Evolutionary conservation across 2,797 vertebrate species (phyloP), one percentile per base, ranked within the genome.

Genomic region (Ficedula albicollis): DNA sequence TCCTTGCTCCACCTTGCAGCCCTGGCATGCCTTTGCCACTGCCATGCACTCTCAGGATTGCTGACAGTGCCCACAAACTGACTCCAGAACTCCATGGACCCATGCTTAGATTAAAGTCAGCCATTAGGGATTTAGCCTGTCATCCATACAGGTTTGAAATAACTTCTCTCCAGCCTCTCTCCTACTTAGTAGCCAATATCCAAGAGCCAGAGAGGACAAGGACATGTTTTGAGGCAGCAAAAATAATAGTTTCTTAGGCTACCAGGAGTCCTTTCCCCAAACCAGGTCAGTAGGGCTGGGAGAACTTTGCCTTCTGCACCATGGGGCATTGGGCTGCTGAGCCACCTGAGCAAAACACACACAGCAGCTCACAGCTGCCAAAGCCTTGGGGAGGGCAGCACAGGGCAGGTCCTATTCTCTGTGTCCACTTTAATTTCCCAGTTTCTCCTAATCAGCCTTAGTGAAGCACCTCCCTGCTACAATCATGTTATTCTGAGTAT

Each of bases 241-340:
- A 76, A 66, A 58, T 25, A 76, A 73, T 26, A 15, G 18, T 23
- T 9, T 80, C 43, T 19, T 25, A 54, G n/a, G 10, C 60, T n/a
- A 54, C 20, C 39, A 32, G 43, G 34, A 48, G 39, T 70, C 10
- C 17, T 83, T 87, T 55, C 23, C 18, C 39, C 79, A 63, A 1
- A 70, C 10, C 15, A 34, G 23, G 16, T 48, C 17, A 55, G 36
- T 2, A 62, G 43, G 11, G 25, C 36, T 55, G 52, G 15, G 4
- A 11, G 8, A 59, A 10, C 43, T 87, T 73, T 5, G 1, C 26
- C 12, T 27, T 51, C 52, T 73, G n/a, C 27, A 26, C 11, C 19
- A 3, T 0, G 0, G 41, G 66, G 17, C 36, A 8, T 7, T 27
- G 19, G 13, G 51, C 6, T 7, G 2, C 59, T 73, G 39, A 43